Evolutionary conservation across 2,113 vertebrate genomes (phyloP), one percentile per base, ranked within the genome.

Genomic region (Osmerus mordax): DNA sequence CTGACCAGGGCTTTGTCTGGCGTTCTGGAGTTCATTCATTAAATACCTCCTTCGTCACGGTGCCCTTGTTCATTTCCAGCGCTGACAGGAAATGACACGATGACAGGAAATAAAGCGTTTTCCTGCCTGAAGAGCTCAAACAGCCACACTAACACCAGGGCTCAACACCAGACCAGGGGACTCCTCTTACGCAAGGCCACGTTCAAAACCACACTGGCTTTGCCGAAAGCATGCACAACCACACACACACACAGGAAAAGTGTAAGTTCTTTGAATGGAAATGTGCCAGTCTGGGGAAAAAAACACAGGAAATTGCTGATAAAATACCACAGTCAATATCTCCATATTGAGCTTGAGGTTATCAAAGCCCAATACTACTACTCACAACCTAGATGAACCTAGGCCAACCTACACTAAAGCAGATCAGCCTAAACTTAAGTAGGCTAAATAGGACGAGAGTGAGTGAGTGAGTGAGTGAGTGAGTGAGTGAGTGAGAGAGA

Each of bases 21-120:
- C 59, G 19, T 13, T 69, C 78, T 75, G 36, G 19, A 21, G 56
- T 76, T 76, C 87, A 86, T 87, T 89, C 82, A 86, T 81, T 76
- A 87, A 82, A 82, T 66, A 54, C 7, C 41, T 86, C 73, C 77
- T 87, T 83, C 80, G 80, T 79, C 81, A 63, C 67, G 51, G 68
- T 28, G 74, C 68, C 65, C 75, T 79, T 69, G 74, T 70, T 80
- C 78, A 65, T 81, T 87, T 86, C 82, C 77, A 80, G 70, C 21
- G 47, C 71, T 80, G 81, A 85, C 4, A 36, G 32, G 32, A 36
- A 36, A 36, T 36, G 3, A 36, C 32, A 36, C 55, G 56, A 72
- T 28, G 65, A 79, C 80, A 87, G 89, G 87, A 89, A 88, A 85
- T 82, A 81, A 81, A 78, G 83, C 62, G 73, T 80, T 85, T 88